These are phyloP conservation scores for Tamandua tetradactyla DNA, from an alignment of 2,797 vertebrate genomes.

Conservation along the genomic window DNA sequence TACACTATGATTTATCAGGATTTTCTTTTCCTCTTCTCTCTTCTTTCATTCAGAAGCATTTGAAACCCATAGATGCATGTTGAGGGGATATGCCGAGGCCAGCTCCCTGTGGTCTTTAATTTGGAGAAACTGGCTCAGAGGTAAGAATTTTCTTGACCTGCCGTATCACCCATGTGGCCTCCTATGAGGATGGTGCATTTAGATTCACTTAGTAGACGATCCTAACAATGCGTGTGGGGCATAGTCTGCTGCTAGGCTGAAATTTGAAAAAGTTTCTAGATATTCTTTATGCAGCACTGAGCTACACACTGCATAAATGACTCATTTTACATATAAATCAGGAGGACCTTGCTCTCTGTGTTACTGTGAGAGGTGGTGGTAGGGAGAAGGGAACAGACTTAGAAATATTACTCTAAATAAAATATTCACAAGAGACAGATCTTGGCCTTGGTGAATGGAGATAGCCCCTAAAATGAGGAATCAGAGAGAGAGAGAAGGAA, in stretches of 20 bases:
- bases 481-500: neutral
- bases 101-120: neutral
- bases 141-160: neutral
- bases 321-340: neutral
- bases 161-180: neutral
- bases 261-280: conserved; percentile 32
- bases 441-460: neutral
- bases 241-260: neutral
- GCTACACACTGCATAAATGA: neutral
- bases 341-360: neutral
- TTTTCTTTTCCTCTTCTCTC: neutral
- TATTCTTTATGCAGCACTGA: conserved; percentile 24
- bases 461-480: conserved; percentile 8
- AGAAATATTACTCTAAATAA: neutral
- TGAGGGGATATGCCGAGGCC: neutral
- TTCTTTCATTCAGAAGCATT: conserved; percentile 1
- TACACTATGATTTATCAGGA: neutral
- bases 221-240: neutral
- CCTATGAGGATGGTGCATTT: conserved; percentile 19
- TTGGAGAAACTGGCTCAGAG: neutral
- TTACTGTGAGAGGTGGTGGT: neutral
- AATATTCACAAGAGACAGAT: neutral
- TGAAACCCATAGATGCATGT: neutral
- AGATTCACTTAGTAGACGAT: neutral
- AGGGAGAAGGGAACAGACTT: neutral